Evolutionary conservation across 2,888 invertebrate species (phyloP).

Genomic region (Notodonta dromedarius): DNA sequence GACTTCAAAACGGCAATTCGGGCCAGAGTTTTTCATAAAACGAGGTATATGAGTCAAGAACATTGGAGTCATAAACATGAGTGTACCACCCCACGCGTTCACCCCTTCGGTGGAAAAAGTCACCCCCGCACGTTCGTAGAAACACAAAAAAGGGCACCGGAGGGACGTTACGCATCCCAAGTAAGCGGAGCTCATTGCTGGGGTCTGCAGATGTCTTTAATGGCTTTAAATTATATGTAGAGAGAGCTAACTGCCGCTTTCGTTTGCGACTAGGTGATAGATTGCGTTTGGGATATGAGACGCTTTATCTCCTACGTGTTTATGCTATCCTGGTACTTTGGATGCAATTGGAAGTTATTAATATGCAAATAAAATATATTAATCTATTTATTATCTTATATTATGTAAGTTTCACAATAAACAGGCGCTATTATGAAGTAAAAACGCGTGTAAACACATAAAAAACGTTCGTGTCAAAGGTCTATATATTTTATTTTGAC

Average conservation of each 20-base stretch:
- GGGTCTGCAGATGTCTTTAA: constrained; percentile 83
- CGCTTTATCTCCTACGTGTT: constrained; percentile 16
- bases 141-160: constrained; percentile 80
- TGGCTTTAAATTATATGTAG: constrained; percentile 84
- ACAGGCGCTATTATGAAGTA: too few relatives aligned
- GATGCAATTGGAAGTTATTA: background rate
- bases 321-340: constrained; percentile 23
- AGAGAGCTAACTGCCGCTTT: constrained; percentile 76
- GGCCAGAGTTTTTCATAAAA: constrained; percentile 78
- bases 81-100: constrained; percentile 71
- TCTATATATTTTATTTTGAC: background rate
- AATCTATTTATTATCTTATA: too few relatives aligned
- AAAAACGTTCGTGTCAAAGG: too few relatives aligned
- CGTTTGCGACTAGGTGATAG: constrained; percentile 68
- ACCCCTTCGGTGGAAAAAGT: constrained; percentile 82
- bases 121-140: constrained; percentile 81
- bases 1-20: constrained; percentile 70
- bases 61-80: constrained; percentile 78
- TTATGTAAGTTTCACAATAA: too few relatives aligned
- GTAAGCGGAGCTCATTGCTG: constrained; percentile 79
- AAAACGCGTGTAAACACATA: too few relatives aligned
- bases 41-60: constrained; percentile 80
- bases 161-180: constrained; percentile 81
- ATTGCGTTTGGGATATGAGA: constrained; percentile 52
- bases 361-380: background rate